Conservation (phyloP, 2,888 invertebrate species). For the Anthophora plumipes region DNA sequence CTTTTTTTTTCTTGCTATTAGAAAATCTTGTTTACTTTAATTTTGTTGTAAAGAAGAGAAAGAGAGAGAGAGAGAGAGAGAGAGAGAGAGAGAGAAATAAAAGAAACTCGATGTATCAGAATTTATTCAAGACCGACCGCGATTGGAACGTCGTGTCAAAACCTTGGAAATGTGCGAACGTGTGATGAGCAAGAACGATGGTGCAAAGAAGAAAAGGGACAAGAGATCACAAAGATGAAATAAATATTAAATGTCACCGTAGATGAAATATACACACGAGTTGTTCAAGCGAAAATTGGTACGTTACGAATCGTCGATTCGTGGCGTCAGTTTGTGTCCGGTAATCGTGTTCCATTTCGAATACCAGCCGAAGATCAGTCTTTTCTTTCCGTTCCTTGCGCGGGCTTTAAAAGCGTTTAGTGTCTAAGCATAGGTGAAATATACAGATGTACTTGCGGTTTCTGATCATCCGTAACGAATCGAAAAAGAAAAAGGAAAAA, state of each 20-base stretch:
- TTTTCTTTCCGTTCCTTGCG: conserved; percentile 60
- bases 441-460: background rate
- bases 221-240: background rate
- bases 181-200: conserved; percentile 22
- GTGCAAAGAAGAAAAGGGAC: background rate
- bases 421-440: too few species aligned
- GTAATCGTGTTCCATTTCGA: conserved; percentile 45
- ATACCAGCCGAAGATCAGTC: conserved; percentile 40
- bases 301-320: conserved; percentile 70
- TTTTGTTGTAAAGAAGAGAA: too few species aligned
- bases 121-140: conserved; percentile 28
- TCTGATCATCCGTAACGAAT: background rate
- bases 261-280: conserved; percentile 28
- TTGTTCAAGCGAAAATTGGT: conserved; percentile 32
- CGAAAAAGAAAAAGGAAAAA: background rate
- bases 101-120: conserved; percentile 15
- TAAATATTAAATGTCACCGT: conserved; percentile 15
- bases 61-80: too few species aligned
- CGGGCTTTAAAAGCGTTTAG: conserved; percentile 18
- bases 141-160: conserved; percentile 37
- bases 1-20: background rate
- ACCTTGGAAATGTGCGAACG: conserved; percentile 27
- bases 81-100: too few species aligned
- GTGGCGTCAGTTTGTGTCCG: conserved; percentile 56
- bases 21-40: too few species aligned